phyloP scores from a whole-genome alignment of 2,797 vertebrate genomes.

The Botia almorhae region DNA sequence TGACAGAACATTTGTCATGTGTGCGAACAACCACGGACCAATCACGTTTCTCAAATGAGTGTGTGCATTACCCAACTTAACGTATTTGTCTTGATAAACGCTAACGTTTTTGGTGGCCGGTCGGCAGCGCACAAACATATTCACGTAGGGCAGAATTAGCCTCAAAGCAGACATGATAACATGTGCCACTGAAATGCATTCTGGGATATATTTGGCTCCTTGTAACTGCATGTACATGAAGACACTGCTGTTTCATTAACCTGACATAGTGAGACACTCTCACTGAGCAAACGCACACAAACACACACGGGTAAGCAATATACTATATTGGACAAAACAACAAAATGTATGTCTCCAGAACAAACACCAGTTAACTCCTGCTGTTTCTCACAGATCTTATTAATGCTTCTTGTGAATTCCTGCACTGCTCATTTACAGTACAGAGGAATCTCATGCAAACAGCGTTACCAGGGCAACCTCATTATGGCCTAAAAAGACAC shows the following conservation, averaged over 20 bases:
- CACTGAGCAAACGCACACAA: not conserved
- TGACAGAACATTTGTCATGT: not conserved
- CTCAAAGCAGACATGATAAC: slow-evolving; percentile 1
- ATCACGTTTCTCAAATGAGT: not conserved
- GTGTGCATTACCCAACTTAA: not conserved
- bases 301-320: not conserved
- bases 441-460: not conserved
- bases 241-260: slow-evolving; percentile 3
- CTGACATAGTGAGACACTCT: not conserved
- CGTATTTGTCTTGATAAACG: not conserved
- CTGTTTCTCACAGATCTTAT: not conserved
- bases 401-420: not conserved
- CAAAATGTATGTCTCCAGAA: not conserved
- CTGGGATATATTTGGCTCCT: slow-evolving; percentile 28
- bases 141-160: slow-evolving; percentile 12
- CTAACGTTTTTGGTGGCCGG: not conserved
- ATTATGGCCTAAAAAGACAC: slow-evolving; percentile 26
- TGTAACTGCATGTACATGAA: slow-evolving; percentile 23
- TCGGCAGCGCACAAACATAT: not conserved
- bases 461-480: slow-evolving; percentile 42
- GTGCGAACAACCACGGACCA: not conserved
- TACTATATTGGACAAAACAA: not conserved
- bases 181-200: not conserved
- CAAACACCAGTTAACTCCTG: not conserved
- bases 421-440: not conserved